phyloP scores from a whole-genome alignment of 2,797 vertebrate genomes.

The Poecilia picta region DNA sequence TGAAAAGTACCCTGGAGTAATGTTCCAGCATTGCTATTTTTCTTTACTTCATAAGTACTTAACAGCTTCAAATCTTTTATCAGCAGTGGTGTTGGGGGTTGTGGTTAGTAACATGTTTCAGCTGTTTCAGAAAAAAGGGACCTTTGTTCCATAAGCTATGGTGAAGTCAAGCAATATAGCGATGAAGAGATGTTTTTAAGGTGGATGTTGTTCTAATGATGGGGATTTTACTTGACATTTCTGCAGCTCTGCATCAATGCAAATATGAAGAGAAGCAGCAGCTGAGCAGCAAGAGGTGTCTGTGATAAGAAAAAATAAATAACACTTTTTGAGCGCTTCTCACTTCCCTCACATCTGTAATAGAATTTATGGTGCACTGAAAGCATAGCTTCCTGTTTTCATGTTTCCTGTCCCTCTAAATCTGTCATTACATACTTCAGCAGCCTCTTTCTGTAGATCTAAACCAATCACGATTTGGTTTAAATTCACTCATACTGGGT shows the following conservation, averaged over 20 bases:
- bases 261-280: background rate
- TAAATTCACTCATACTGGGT: background rate
- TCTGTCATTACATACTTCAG: background rate
- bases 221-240: background rate
- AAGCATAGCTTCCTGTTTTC: slow-evolving; percentile 13
- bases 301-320: slow-evolving; percentile 3
- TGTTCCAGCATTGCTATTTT: background rate
- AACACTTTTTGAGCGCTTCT: slow-evolving; percentile 14
- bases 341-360: slow-evolving; percentile 13
- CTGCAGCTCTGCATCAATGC: slow-evolving; percentile 7
- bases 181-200: background rate
- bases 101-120: slow-evolving; percentile 37
- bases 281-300: background rate
- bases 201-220: slow-evolving; percentile 5
- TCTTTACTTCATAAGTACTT: background rate
- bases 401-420: background rate
- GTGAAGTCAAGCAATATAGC: background rate
- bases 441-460: background rate
- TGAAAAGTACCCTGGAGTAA: background rate
- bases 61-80: background rate
- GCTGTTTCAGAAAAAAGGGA: slow-evolving; percentile 40
- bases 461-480: background rate
- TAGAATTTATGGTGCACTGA: background rate
- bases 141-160: background rate
- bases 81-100: background rate